These are phyloP conservation scores for Discoglossus pictus DNA, from an alignment of 2,797 vertebrate species.

Conservation along the genomic window DNA sequence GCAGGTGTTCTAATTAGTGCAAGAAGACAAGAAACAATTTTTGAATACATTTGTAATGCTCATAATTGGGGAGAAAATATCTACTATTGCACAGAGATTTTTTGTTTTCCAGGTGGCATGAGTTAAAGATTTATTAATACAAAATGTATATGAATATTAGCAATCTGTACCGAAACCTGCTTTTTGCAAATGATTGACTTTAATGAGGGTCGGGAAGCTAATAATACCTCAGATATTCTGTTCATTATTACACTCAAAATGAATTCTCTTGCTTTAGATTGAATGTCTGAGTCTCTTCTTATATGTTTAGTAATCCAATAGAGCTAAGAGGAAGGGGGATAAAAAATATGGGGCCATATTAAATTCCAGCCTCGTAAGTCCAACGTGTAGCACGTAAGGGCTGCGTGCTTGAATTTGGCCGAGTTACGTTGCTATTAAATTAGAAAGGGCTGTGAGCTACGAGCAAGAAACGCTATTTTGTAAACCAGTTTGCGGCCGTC, in stretches of 20 bases:
- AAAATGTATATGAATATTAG: conserved; percentile 58
- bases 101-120: conserved; percentile 58
- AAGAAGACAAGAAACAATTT: conserved; percentile 73
- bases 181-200: conserved; percentile 52
- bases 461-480: no score
- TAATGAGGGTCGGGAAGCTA: conserved; percentile 45
- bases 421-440: no score
- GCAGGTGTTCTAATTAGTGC: conserved; percentile 79
- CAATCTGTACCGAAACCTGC: conserved; percentile 53
- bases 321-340: no score
- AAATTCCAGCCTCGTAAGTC: no score
- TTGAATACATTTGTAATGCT: conserved; percentile 75
- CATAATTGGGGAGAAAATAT: conserved; percentile 65
- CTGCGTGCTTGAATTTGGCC: no score
- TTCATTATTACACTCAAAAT: conserved; percentile 27
- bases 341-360: no score
- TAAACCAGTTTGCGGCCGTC: no score
- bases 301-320: conserved; percentile 4
- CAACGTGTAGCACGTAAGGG: no score
- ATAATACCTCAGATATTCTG: conserved; percentile 36
- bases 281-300: conserved; percentile 1
- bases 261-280: conserved; percentile 10
- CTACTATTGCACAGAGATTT: conserved; percentile 66
- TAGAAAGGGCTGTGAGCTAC: no score
- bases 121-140: conserved; percentile 67